Evolutionary conservation across 2,797 vertebrate genomes (phyloP).

Genomic region (Aotus griseimembra): DNA sequence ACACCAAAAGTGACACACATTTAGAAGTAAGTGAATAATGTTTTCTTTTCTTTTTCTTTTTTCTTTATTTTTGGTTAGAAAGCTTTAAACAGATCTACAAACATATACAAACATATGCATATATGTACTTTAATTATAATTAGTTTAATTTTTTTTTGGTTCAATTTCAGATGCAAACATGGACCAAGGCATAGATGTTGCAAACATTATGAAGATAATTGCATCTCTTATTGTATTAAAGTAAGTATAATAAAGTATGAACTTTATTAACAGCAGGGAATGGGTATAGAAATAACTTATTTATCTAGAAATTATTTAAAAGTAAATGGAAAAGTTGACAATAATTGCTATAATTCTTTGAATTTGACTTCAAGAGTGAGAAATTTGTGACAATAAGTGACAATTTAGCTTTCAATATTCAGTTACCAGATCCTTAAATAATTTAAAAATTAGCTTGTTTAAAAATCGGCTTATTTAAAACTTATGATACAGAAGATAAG

Average conservation of each 20-base stretch:
- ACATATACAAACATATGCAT: not conserved
- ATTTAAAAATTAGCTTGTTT: constrained; percentile 49
- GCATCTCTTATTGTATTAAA: constrained; percentile 98
- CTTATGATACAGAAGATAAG: constrained; percentile 50
- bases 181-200: constrained; percentile 99
- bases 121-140: not conserved
- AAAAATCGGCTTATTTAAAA: constrained; percentile 67
- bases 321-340: constrained; percentile 20
- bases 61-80: constrained; percentile 53
- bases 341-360: constrained; percentile 54
- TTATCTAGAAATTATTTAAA: constrained; percentile 13
- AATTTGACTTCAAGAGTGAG: constrained; percentile 60
- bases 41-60: not conserved
- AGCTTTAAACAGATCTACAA: not conserved
- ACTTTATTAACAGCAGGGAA: not conserved
- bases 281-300: constrained; percentile 9
- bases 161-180: constrained; percentile 92
- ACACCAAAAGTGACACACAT: not conserved
- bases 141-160: constrained; percentile 62
- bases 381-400: constrained; percentile 60
- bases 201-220: constrained; percentile 98
- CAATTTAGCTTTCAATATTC: constrained; percentile 14
- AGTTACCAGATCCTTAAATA: constrained; percentile 62
- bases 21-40: not conserved
- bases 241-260: constrained; percentile 86